Conservation (phyloP, 2,888 invertebrate species). For the Arrhopalites spinosus region DNA sequence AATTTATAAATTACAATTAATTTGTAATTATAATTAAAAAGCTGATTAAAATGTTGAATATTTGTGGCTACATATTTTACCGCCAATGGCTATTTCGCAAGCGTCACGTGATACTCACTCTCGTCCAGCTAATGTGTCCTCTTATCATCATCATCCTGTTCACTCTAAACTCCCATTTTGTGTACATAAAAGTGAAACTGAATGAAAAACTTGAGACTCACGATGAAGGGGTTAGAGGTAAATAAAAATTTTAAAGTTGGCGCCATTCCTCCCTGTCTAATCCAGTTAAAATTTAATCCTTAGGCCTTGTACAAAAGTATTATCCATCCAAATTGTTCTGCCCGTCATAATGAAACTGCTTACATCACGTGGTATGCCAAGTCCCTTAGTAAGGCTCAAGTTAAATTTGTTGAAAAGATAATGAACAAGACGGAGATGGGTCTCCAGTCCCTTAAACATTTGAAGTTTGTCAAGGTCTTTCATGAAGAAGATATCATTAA, state of each 20-base stretch:
- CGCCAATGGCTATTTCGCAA: conserved; percentile 9
- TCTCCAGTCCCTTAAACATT: background rate
- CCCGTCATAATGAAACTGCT: background rate
- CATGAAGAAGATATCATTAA: conserved; percentile 10
- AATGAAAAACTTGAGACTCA: background rate
- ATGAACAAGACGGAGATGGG: background rate
- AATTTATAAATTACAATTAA: too few species aligned
- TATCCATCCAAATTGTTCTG: background rate
- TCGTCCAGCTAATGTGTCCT: conserved; percentile 3
- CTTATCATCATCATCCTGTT: background rate
- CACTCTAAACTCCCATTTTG: background rate
- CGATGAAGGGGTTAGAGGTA: background rate
- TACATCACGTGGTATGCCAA: background rate
- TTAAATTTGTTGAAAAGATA: background rate
- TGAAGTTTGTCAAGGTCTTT: background rate
- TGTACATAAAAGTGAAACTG: background rate
- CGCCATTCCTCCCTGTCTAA: background rate
- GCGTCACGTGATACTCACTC: background rate
- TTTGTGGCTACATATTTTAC: conserved; percentile 1
- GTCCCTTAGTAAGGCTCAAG: background rate
- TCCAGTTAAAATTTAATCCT: background rate
- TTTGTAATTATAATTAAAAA: too few species aligned
- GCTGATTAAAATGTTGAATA: background rate
- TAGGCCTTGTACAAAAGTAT: background rate
- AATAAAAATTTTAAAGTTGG: background rate